Conservation (phyloP, 2,113 vertebrate species). For the Calidris pygmaea region DNA sequence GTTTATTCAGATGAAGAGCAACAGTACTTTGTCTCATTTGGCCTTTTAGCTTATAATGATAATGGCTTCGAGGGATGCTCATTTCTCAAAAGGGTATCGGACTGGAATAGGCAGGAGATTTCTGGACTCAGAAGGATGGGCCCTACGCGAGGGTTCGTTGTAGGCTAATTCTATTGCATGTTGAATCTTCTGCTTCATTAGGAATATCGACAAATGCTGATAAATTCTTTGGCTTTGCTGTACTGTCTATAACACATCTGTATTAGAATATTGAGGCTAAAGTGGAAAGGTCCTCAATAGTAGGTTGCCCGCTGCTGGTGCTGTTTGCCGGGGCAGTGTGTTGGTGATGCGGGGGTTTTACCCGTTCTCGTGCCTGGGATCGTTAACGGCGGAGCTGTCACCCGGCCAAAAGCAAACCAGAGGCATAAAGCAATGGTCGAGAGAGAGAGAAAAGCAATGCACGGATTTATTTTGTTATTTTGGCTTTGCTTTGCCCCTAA, state of each 20-base stretch:
- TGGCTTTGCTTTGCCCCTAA: background rate
- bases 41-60: slow-evolving; percentile 53
- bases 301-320: accelerated
- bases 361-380: background rate
- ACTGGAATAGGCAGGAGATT: slow-evolving; percentile 54
- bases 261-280: slow-evolving; percentile 20
- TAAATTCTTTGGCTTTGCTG: slow-evolving; percentile 70
- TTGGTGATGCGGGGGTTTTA: background rate
- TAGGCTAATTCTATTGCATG: slow-evolving; percentile 70
- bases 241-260: background rate
- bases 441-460: background rate
- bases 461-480: accelerated
- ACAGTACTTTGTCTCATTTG: slow-evolving; percentile 55
- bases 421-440: accelerated
- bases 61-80: slow-evolving; percentile 23
- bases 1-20: slow-evolving; percentile 66
- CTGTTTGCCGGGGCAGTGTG: background rate
- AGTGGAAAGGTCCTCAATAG: background rate
- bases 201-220: slow-evolving; percentile 72
- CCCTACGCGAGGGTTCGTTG: slow-evolving; percentile 21
- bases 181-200: slow-evolving; percentile 76
- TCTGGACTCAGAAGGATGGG: slow-evolving; percentile 37
- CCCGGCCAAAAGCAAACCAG: background rate
- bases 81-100: slow-evolving; percentile 56
- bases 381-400: accelerated